Evolutionary conservation across 1,140 invertebrate genomes (phyloP), one percentile per base, ranked within the genome.

Genomic region (Eufriesea mexicana): DNA sequence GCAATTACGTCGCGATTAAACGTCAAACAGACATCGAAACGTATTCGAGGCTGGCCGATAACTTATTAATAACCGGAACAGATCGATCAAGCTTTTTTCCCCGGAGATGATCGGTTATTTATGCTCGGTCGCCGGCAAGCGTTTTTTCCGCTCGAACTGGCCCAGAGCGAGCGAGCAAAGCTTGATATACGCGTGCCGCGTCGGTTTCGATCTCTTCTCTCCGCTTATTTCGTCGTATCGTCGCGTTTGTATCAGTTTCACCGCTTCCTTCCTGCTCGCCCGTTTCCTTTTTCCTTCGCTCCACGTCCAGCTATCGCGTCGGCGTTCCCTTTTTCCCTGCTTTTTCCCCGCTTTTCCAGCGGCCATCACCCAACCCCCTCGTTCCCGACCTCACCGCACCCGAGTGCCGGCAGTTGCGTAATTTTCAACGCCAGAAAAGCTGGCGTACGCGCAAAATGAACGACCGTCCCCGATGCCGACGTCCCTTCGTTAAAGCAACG

Each of bases 401-500:
- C 10, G 67, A 45, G 61, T 35, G 47, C 77, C 76, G 57, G 59
- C 55, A 51, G 66, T 79, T 64, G 84, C 61, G 79, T 88, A 88
- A 86, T 89, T 86, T 84, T 62, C 71, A 62, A 68, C 75, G 51
- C 23, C 68, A 59, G 79, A 54, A 73, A 62, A 87, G 64, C 79
- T 68, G 12, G 64, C 73, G 77, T 86, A 81, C 80, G 86, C 62
- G 87, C 80, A 51, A 89, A 89, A 89, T 78, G 87, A 89, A 89
- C 83, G 80, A 77, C 35, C 71, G n/a, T 47, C 64, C 57, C 42
- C 72, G 57, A 74, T 87, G 83, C 74, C 83, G 71, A 84, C 86
- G 90, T 89, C 87, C 90, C 87, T 90, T 90, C 91, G 86, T 90
- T 91, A 88, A 90, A 90, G 68, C 84, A 79, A 89, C 84, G 84